Evolutionary conservation across 2,888 invertebrate species (phyloP).

Genomic region (Leucozona laternaria): DNA sequence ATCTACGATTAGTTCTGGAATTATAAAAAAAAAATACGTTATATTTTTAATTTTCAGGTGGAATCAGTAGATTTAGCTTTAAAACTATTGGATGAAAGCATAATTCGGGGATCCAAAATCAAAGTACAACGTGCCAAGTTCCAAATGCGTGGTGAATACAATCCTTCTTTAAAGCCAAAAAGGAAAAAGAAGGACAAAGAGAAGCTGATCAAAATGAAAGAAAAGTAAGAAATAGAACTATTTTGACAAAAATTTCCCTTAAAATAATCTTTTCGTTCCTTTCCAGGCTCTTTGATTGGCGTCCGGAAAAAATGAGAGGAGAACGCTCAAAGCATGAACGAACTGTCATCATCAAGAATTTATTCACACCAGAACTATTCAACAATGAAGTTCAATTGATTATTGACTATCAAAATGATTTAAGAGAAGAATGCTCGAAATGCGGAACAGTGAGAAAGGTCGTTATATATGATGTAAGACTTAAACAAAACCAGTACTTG

Average conservation of each 20-base stretch:
- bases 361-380: slow-evolving; percentile 95
- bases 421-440: slow-evolving; percentile 94
- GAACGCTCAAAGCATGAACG: slow-evolving; percentile 95
- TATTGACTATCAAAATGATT: slow-evolving; percentile 95
- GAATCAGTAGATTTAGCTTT: slow-evolving; percentile 98
- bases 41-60: slow-evolving; percentile 84
- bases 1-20: slow-evolving; percentile 68
- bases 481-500: neutral
- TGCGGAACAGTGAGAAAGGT: slow-evolving; percentile 97
- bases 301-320: slow-evolving; percentile 95
- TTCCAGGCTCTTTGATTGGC: slow-evolving; percentile 95
- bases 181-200: slow-evolving; percentile 95
- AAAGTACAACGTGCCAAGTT: slow-evolving; percentile 97
- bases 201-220: slow-evolving; percentile 95
- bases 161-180: slow-evolving; percentile 96
- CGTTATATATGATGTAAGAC: slow-evolving; percentile 92
- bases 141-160: slow-evolving; percentile 96
- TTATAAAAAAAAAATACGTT: slow-evolving; percentile 42
- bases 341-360: slow-evolving; percentile 95
- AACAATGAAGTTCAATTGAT: slow-evolving; percentile 95
- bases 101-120: slow-evolving; percentile 91
- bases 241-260: neutral
- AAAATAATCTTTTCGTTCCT: slow-evolving; percentile 22
- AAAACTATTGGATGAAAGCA: slow-evolving; percentile 94
- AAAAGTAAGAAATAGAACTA: slow-evolving; percentile 86